Conservation (phyloP, 2,888 invertebrate species). For the Lissonota sp. region DNA sequence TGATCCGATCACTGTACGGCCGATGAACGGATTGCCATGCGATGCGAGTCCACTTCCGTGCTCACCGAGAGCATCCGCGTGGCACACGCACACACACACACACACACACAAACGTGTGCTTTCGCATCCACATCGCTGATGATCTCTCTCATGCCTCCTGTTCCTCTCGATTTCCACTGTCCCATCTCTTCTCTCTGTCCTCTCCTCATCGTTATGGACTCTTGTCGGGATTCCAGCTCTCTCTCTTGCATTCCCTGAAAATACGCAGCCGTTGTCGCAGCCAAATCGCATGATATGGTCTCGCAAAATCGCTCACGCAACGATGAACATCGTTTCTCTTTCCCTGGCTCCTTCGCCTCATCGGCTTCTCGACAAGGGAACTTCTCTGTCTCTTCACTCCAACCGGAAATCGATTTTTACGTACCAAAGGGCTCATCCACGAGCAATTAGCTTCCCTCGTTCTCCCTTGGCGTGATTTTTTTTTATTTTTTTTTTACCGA, state of each 20-base stretch:
- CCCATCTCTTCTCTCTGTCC: conserved; percentile 58
- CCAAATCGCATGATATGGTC: conserved; percentile 43
- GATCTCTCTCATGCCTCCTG: conserved; percentile 9
- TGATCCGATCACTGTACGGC: conserved; percentile 82
- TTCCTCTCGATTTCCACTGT: conserved; percentile 59
- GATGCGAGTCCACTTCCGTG: conserved; percentile 81
- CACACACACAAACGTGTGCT: conserved; percentile 28
- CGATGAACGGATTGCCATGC: conserved; percentile 81
- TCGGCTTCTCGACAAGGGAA: conserved; percentile 67
- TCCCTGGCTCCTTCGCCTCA: conserved; percentile 70
- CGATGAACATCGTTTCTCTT: conserved; percentile 63
- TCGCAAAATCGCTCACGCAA: conserved; percentile 59
- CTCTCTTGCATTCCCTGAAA: conserved; percentile 38
- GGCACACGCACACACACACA: conserved; percentile 20
- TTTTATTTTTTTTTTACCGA: too few relatives aligned
- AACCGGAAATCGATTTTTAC: conserved; percentile 43
- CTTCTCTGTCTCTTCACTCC: background rate
- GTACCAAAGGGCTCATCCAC: conserved; percentile 12
- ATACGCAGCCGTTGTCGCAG: conserved; percentile 23
- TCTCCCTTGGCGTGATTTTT: background rate
- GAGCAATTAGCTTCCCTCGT: conserved; percentile 25
- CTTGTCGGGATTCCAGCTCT: conserved; percentile 37
- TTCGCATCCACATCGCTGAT: conserved; percentile 47
- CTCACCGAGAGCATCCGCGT: conserved; percentile 60
- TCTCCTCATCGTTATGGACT: conserved; percentile 55